A percentile compares a stretch with the other conserved stretches of the same genome.
Evolutionary conservation across 2,797 vertebrate species (phyloP).

Genomic region (Danionella dracula): DNA sequence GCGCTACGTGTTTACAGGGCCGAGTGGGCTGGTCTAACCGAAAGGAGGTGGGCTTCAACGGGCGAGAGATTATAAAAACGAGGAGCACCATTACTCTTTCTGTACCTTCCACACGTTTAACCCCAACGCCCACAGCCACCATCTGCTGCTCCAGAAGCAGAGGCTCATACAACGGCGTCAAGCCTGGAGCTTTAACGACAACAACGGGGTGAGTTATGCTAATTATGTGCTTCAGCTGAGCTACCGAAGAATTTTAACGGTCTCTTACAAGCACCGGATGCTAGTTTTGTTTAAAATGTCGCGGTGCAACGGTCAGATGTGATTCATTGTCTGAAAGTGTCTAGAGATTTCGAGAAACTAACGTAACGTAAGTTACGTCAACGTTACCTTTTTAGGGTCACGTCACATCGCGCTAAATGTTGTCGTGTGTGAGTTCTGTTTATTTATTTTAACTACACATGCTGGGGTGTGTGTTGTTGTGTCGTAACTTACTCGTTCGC

Average conservation of each 20-base stretch:
- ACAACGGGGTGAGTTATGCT: slow-evolving; percentile 76
- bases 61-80: slow-evolving; percentile 65
- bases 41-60: slow-evolving; percentile 47
- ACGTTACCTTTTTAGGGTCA: not conserved
- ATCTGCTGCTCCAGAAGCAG: slow-evolving; percentile 68
- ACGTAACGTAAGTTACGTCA: too few species aligned
- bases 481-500: not conserved
- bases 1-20: slow-evolving; percentile 27
- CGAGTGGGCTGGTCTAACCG: slow-evolving; percentile 18
- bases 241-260: too few species aligned
- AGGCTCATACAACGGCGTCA: slow-evolving; percentile 65
- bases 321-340: not conserved
- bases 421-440: not conserved
- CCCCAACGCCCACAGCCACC: slow-evolving; percentile 49
- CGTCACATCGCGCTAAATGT: too few species aligned
- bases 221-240: slow-evolving; percentile 37
- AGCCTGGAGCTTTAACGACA: slow-evolving; percentile 75
- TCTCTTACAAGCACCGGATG: not conserved
- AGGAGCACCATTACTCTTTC: rapidly evolving
- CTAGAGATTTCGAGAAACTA: not conserved
- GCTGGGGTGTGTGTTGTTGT: not conserved
- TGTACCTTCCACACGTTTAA: slow-evolving; percentile 59
- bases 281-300: not conserved
- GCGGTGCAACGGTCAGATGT: not conserved
- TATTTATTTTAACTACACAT: not conserved